A percentile compares a stretch with the other conserved stretches of the same genome.
These are phyloP conservation scores for Euschistus heros DNA, from an alignment of 1,140 invertebrate genomes.

Conservation along the genomic window DNA sequence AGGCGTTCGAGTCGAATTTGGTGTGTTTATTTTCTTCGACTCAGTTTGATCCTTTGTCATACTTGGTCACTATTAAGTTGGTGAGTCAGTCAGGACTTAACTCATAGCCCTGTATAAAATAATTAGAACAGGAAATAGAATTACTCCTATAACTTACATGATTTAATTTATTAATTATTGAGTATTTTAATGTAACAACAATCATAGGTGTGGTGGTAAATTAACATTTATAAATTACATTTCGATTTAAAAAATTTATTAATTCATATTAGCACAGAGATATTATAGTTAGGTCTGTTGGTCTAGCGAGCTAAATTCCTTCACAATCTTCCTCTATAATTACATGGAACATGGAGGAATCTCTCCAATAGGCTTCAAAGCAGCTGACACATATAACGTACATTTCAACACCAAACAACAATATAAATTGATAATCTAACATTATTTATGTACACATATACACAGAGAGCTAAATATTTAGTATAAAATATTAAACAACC, in stretches of 20 bases:
- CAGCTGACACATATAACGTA: slow-evolving; percentile 1
- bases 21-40: too few relatives aligned
- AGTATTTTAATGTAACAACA: too few relatives aligned
- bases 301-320: neutral
- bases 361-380: neutral
- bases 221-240: neutral
- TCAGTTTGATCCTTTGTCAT: too few relatives aligned
- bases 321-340: neutral
- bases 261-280: slow-evolving; percentile 1
- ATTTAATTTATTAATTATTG: too few relatives aligned
- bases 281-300: slow-evolving; percentile 8
- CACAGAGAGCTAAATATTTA: neutral
- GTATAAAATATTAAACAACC: neutral
- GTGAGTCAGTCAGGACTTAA: too few relatives aligned
- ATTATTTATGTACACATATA: neutral
- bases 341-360: neutral
- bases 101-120: too few relatives aligned
- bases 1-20: too few relatives aligned
- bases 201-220: too few relatives aligned
- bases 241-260: slow-evolving; percentile 7
- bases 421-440: neutral
- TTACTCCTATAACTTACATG: too few relatives aligned
- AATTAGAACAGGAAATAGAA: too few relatives aligned
- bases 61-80: too few relatives aligned
- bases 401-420: slow-evolving; percentile 7